Evolutionary conservation across 2,888 invertebrate species (phyloP), one percentile per base, ranked within the genome.

Genomic region (Aspidiotus rigidus): DNA sequence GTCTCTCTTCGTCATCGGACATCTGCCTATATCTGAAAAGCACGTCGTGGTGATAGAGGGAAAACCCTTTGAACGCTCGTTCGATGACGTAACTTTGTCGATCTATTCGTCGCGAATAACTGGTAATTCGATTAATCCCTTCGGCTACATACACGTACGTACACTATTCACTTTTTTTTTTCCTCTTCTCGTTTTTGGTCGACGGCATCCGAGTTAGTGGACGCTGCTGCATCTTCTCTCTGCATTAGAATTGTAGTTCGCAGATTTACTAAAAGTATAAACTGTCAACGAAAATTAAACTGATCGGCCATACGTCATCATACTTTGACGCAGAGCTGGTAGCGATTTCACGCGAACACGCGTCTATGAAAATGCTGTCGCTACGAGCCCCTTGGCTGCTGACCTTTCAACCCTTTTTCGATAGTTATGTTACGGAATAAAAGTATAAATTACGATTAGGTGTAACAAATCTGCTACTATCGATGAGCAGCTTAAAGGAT

Each of bases 101-200:
- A 64, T 28, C 28, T 28, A 28, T 28, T 28, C 28, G 28, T 28
- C 28, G 1, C 28, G 28, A 17, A 16, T 17, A 17, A 57, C 62
- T 41, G 56, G 60, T 67, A 67, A 67, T 59, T 67, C 67, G 67
- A 67, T 67, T 67, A 67, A 67, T 67, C 59, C 67, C 60, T 67
- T 59, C 67, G 67, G 59, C 60, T 16, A 56, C 42, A 13, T 62
- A n/a, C 42, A 41, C 40, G 42, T 15, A 28, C 28, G 28, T 28
- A 28, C 28, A 28, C 28, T 28, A 28, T 28, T 28, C 28, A 28
- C 28, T 28, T 28, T 17, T 55, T 55, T n/a, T n/a, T 13, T 2
- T 13, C 56, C 13, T 55, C 56, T n/a, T 17, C 15, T 55, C 59
- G 39, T 16, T 39, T 13, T 16, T 28, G 60, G 9, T 8, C 28